A percentile compares a stretch with the other conserved stretches of the same genome.
phyloP scores from a whole-genome alignment of 1,140 invertebrate species.

The Camponotus vicinus region DNA sequence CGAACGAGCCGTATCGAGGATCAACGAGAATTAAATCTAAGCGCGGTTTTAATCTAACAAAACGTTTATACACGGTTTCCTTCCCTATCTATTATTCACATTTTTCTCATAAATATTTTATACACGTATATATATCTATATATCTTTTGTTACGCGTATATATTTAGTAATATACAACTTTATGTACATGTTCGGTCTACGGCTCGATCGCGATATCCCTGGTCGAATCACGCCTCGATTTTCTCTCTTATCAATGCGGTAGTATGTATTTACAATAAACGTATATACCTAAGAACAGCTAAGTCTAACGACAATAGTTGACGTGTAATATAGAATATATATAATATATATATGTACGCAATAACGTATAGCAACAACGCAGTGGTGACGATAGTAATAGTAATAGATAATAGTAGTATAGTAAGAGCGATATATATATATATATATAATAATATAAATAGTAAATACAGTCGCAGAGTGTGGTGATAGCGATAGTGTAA shows the following conservation, averaged over 20 bases:
- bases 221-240: slow-evolving; percentile 31
- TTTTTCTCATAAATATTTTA: slow-evolving; percentile 64
- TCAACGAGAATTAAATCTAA: slow-evolving; percentile 75
- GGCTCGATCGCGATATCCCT: slow-evolving; percentile 24
- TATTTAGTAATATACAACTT: slow-evolving; percentile 68
- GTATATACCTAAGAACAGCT: slow-evolving; percentile 61
- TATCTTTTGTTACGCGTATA: slow-evolving; percentile 16
- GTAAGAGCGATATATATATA: slow-evolving; percentile 48
- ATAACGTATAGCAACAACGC: slow-evolving; percentile 56
- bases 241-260: slow-evolving; percentile 41
- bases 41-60: slow-evolving; percentile 65
- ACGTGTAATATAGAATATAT: slow-evolving; percentile 72
- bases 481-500: slow-evolving; percentile 66
- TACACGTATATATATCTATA: slow-evolving; percentile 56
- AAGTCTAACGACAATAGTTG: slow-evolving; percentile 65
- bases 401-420: slow-evolving; percentile 55
- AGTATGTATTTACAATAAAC: slow-evolving; percentile 67
- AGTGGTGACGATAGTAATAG: slow-evolving; percentile 67
- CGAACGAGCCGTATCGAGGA: slow-evolving; percentile 66
- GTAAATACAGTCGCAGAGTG: slow-evolving; percentile 71
- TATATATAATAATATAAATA: slow-evolving; percentile 67
- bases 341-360: slow-evolving; percentile 64
- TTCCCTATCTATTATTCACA: slow-evolving; percentile 77
- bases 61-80: slow-evolving; percentile 72
- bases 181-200: slow-evolving; percentile 61